Base-by-base conservation (phyloP, 2,888 invertebrate species). In the Zhengitettix transpicula region DNA sequence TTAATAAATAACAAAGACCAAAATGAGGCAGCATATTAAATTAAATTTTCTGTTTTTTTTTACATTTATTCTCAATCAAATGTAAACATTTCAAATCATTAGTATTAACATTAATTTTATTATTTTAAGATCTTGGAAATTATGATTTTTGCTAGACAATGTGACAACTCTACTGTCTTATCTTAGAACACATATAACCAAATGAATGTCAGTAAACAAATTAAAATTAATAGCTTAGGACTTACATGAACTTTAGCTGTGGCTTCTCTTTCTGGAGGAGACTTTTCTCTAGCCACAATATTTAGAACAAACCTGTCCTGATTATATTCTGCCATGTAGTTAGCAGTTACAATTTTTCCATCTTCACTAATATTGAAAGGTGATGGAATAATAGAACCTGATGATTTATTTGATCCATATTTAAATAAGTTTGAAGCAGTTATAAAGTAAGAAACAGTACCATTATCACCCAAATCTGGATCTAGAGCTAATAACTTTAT, bases 341-440 rank as follows among this genome's bases (percentile, higher is more conserved):
- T 81, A 0, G 89, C 85, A 0, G 92, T 91, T 61, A 80, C 79
- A 41, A 90, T 73, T 71, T 80, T 74, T 65, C 89, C 89, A 65
- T 81, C 81, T 58, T 83, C 81, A 1, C 82, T 83, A 9, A 89
- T 83, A 64, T 85, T 85, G 68, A 93, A 93, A 0, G 93, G 93
- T 52, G 90, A 89, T 0, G 92, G 91, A 17, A 92, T 87, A 17
- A 93, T 87, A 0, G 90, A 90, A 0, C 92, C 92, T 7, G 87
- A 87, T 28, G 87, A 82, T 67, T 82, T 79, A 40, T 81, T 80
- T 0, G 84, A 85, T 1, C 86, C 87, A 66, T 83, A 88, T 70
- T 89, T 89, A 72, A 84, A 90, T 40, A 90, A 74, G 71, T 89
- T 85, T 0, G 90, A 87, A 0, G 87, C 86, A 1, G 83, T 82